These are phyloP conservation scores for Actinia equina DNA, from an alignment of 64 coral and sea anemone species.

Conservation along the genomic window DNA sequence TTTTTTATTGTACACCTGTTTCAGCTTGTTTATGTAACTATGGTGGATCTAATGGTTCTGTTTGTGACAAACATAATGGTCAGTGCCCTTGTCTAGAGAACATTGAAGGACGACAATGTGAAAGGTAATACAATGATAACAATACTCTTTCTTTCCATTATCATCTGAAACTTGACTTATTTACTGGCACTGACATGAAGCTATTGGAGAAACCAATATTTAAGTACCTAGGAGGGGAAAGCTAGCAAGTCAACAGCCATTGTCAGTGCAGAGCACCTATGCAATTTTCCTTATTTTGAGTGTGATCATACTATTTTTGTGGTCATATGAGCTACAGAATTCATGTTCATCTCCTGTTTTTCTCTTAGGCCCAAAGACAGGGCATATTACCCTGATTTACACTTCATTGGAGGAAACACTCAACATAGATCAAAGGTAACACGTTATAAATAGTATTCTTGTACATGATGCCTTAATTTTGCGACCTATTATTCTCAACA, in stretches of 20 bases:
- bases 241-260: too few species aligned
- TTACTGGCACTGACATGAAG: too few species aligned
- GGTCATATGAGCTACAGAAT: too few species aligned
- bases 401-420: slow-evolving; percentile 45
- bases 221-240: too few species aligned
- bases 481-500: background rate
- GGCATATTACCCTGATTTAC: slow-evolving; percentile 63
- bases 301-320: too few species aligned
- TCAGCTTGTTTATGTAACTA: slow-evolving; percentile 65
- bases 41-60: slow-evolving; percentile 43
- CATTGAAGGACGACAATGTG: slow-evolving; percentile 55
- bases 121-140: slow-evolving; percentile 38
- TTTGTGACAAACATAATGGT: slow-evolving; percentile 73
- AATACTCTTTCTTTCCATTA: too few species aligned
- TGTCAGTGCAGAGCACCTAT: too few species aligned
- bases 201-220: too few species aligned
- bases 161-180: too few species aligned
- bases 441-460: background rate
- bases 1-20: background rate
- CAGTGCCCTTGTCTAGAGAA: slow-evolving; percentile 64
- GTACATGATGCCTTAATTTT: too few species aligned
- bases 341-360: too few species aligned
- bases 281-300: too few species aligned
- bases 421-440: background rate
- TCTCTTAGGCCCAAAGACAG: slow-evolving; percentile 44